Conservation (phyloP, 1,140 invertebrate genomes). For the Forficula auricularia region DNA sequence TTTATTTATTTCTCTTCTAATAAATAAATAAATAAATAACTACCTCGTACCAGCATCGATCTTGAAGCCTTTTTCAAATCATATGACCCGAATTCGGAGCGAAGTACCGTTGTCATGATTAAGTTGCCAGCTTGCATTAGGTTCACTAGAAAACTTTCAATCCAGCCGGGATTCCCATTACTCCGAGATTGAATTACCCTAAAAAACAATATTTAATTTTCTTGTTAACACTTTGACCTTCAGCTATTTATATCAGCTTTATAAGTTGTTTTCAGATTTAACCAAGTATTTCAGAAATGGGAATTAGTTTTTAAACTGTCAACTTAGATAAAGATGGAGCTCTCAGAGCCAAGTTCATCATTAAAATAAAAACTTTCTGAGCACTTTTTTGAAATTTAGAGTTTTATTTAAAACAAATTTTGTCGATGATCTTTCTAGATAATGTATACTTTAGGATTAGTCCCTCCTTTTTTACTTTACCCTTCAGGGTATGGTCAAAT, state of each 20-base stretch:
- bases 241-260: neutral
- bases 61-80: slow-evolving; percentile 3
- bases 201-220: slow-evolving; percentile 7
- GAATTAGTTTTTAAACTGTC: too few relatives aligned
- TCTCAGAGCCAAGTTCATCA: too few relatives aligned
- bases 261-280: neutral
- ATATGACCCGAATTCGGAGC: slow-evolving; percentile 23
- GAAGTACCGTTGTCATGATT: slow-evolving; percentile 24
- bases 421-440: too few relatives aligned
- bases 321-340: too few relatives aligned
- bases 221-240: slow-evolving; percentile 1
- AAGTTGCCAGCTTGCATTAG: slow-evolving; percentile 33
- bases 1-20: too few relatives aligned
- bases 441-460: too few relatives aligned
- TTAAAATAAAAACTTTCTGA: too few relatives aligned
- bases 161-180: slow-evolving; percentile 41
- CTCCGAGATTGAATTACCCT: slow-evolving; percentile 38
- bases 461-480: too few relatives aligned
- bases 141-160: slow-evolving; percentile 40
- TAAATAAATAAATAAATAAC: too few relatives aligned
- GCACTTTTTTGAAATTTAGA: too few relatives aligned
- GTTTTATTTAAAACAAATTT: too few relatives aligned
- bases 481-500: too few relatives aligned
- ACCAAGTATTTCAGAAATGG: neutral
- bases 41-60: slow-evolving; percentile 18